These are phyloP conservation scores for Bufo bufo DNA, from an alignment of 2,113 vertebrate species.

Conservation along the genomic window DNA sequence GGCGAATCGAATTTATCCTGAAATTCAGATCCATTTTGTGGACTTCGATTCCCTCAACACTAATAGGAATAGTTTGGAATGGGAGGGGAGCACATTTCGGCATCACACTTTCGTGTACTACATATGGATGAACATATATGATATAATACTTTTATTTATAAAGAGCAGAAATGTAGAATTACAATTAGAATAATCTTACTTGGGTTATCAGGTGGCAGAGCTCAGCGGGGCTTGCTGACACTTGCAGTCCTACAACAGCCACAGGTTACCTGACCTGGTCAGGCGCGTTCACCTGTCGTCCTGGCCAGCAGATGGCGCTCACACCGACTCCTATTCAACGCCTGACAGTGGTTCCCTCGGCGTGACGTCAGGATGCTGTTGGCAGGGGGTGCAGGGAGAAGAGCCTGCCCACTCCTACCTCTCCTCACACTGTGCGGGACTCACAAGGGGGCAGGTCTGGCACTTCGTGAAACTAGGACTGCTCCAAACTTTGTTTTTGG, in stretches of 20 bases:
- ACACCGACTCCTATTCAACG: not conserved
- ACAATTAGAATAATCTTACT: no score
- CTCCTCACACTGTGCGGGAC: constrained; percentile 60
- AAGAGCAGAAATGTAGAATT: no score
- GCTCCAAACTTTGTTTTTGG: constrained; percentile 33
- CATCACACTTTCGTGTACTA: no score
- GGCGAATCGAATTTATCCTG: no score
- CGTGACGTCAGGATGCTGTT: constrained; percentile 65
- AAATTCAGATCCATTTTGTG: no score
- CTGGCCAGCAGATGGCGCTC: constrained; percentile 42
- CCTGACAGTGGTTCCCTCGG: constrained; percentile 43
- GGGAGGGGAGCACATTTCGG: no score
- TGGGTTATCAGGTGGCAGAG: no score
- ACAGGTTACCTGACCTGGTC: not conserved
- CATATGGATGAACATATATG: no score
- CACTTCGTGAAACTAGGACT: constrained; percentile 7
- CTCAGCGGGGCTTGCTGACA: not conserved
- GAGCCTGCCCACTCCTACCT: constrained; percentile 50
- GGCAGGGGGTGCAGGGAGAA: constrained; percentile 58
- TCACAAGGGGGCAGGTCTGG: constrained; percentile 40
- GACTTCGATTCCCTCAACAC: no score
- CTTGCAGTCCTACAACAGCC: not conserved
- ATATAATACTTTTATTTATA: no score
- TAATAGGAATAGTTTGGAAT: no score
- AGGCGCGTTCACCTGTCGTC: not conserved